Conservation (phyloP, 1,140 invertebrate species). For the Thalassaphorura encarpata region DNA sequence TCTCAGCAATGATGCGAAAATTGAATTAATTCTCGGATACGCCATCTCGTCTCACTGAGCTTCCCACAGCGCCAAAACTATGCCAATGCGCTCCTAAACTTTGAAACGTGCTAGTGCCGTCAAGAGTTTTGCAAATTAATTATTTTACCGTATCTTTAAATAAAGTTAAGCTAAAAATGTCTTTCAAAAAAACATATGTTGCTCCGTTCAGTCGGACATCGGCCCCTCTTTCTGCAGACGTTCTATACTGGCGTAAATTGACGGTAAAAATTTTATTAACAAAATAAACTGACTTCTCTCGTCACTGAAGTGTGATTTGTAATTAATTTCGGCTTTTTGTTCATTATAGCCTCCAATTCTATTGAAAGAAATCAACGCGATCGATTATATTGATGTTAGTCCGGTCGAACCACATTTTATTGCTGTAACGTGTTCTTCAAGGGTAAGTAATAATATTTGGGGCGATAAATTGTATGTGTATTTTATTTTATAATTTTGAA, state of each 20-base stretch:
- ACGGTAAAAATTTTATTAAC: too few species aligned
- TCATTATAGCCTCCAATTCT: slow-evolving; percentile 61
- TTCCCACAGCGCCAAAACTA: too few species aligned
- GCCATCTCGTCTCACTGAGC: too few species aligned
- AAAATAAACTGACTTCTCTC: too few species aligned
- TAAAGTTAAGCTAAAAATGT: not conserved
- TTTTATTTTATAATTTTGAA: too few species aligned
- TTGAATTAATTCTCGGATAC: too few species aligned
- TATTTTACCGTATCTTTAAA: not conserved
- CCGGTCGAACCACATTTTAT: slow-evolving; percentile 75
- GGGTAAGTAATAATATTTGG: slow-evolving; percentile 46
- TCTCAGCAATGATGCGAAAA: too few species aligned
- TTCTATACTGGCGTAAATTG: slow-evolving; percentile 74
- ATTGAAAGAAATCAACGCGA: slow-evolving; percentile 82
- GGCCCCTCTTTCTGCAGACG: slow-evolving; percentile 59
- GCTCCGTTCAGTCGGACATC: slow-evolving; percentile 56
- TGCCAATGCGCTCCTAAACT: too few species aligned
- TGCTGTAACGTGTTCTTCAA: slow-evolving; percentile 78
- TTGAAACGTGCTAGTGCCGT: too few species aligned
- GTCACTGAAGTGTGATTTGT: slow-evolving; percentile 6
- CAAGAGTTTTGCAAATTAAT: too few species aligned
- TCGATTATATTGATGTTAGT: slow-evolving; percentile 84
- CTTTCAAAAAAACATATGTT: slow-evolving; percentile 61
- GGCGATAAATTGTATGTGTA: too few species aligned
- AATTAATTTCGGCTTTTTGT: not conserved